Evolutionary conservation across 2,113 vertebrate species (phyloP).

Genomic region (Epinephelus cyanopodus): DNA sequence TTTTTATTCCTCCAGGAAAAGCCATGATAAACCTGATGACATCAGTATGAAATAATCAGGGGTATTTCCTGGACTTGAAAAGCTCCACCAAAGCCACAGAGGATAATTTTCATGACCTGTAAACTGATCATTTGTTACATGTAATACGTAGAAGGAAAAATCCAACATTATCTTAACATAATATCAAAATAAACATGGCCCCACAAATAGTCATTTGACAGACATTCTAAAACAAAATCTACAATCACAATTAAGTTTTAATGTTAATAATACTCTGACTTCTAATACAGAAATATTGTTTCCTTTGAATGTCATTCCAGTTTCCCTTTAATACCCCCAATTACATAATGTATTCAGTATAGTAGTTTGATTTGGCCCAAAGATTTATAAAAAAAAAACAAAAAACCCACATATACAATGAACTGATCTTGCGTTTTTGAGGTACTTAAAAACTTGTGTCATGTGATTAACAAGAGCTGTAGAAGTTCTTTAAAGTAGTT

Average conservation of each 20-base stretch:
- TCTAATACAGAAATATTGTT: background rate
- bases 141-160: background rate
- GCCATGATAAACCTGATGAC: background rate
- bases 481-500: background rate
- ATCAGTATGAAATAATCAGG: background rate
- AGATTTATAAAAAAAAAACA: background rate
- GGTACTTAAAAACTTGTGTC: background rate
- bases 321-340: background rate
- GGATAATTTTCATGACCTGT: background rate
- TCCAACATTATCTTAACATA: background rate
- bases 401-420: background rate
- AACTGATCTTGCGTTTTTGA: too few relatives aligned
- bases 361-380: slow-evolving; percentile 3
- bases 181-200: background rate
- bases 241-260: background rate
- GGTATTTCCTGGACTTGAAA: background rate
- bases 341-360: background rate
- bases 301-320: background rate
- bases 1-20: background rate
- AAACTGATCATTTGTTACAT: background rate
- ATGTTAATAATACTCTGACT: background rate
- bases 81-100: background rate
- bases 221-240: background rate
- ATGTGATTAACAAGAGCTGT: background rate
- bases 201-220: too few relatives aligned